These are phyloP conservation scores for Carassius carassius DNA, from an alignment of 2,113 vertebrate species.

Conservation along the genomic window DNA sequence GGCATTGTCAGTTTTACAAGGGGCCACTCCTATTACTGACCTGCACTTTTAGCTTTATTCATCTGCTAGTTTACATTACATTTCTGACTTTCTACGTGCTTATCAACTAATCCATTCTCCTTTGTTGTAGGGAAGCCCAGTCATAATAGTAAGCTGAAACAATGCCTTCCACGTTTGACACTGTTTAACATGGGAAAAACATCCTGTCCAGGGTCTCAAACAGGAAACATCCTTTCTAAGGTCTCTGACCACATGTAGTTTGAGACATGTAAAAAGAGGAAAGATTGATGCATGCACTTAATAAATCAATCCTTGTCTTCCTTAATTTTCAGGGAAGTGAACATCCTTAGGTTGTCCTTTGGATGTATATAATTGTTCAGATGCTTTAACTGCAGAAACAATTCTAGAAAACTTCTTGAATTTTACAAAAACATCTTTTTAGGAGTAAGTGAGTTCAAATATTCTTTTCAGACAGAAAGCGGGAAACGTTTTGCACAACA, in stretches of 20 bases:
- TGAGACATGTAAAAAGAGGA: not conserved
- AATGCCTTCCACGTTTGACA: slow-evolving; percentile 5
- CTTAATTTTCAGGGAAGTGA: slow-evolving; percentile 1
- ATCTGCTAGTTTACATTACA: not conserved
- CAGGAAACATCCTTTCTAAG: slow-evolving; percentile 12
- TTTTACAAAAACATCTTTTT: not conserved
- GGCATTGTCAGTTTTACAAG: not conserved
- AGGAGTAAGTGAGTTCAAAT: not conserved
- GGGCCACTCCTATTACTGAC: not conserved
- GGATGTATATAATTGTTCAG: not conserved
- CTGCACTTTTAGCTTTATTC: not conserved
- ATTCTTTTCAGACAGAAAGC: slow-evolving; percentile 35
- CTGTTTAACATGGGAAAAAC: slow-evolving; percentile 12
- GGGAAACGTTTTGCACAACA: slow-evolving; percentile 46
- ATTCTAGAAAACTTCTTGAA: not conserved
- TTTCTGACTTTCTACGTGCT: not conserved
- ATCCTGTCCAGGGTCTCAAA: not conserved
- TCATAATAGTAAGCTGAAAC: slow-evolving; percentile 8
- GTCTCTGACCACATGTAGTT: not conserved
- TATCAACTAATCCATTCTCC: slow-evolving; percentile 14
- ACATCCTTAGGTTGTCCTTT: slow-evolving; percentile 2
- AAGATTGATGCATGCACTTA: not conserved
- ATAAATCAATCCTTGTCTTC: not conserved
- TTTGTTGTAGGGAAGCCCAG: not conserved
- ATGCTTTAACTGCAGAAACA: not conserved